These are phyloP conservation scores for Anniella stebbinsi DNA, from an alignment of 2,797 vertebrate species.

Conservation along the genomic window DNA sequence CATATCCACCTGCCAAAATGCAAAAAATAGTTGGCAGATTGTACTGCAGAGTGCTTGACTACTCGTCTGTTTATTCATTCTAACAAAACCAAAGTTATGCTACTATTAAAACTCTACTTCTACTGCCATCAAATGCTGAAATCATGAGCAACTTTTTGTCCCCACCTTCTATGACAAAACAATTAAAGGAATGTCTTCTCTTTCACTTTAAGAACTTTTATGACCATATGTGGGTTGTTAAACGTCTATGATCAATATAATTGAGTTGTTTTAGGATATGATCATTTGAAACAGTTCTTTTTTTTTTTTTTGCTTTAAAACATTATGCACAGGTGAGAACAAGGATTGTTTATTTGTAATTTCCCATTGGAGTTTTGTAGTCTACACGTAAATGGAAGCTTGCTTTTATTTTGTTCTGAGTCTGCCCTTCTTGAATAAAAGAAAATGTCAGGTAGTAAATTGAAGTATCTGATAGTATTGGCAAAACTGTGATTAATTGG, in stretches of 20 bases:
- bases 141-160: conserved; percentile 35
- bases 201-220: neutral
- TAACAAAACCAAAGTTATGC: neutral
- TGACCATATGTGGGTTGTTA: neutral
- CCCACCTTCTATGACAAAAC: conserved; percentile 31
- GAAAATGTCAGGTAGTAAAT: conserved; percentile 46
- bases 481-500: conserved; percentile 57
- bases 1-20: neutral
- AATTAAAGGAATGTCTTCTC: neutral
- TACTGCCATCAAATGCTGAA: conserved; percentile 45
- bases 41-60: conserved; percentile 1
- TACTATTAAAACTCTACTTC: conserved; percentile 38
- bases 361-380: neutral
- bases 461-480: conserved; percentile 53
- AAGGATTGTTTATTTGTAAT: conserved; percentile 15
- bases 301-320: neutral
- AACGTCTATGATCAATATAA: neutral
- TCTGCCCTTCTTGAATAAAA: conserved; percentile 39
- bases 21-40: conserved; percentile 3
- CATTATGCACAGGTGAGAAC: neutral
- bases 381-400: neutral
- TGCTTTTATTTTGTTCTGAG: neutral
- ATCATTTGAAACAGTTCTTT: too few species aligned
- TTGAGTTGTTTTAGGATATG: neutral
- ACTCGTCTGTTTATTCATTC: conserved; percentile 16